Percentiles rank a stretch among this genome's conserved stretches.
These are phyloP conservation scores for Acleris emargana DNA, from an alignment of 2,888 invertebrate species.

Conservation along the genomic window DNA sequence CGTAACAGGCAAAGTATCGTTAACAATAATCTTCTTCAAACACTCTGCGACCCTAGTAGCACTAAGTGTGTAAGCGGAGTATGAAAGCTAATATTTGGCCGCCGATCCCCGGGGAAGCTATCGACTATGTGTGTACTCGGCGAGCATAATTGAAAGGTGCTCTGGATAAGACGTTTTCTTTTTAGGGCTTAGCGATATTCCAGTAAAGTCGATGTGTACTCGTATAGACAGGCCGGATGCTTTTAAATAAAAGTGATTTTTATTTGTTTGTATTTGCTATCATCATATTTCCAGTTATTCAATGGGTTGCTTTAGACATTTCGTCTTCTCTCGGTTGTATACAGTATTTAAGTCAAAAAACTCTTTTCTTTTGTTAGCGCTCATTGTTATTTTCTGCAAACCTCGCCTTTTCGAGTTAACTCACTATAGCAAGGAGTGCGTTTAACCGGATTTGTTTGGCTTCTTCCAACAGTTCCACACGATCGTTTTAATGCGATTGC, in stretches of 20 bases:
- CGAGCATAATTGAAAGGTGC: constrained; percentile 25
- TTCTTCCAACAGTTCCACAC: constrained; percentile 12
- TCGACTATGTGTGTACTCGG: constrained; percentile 9
- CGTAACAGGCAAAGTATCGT: constrained; percentile 3
- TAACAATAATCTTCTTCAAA: constrained; percentile 30
- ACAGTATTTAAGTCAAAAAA: no score
- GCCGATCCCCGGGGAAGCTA: constrained; percentile 48
- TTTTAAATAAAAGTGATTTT: no score
- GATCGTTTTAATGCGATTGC: constrained; percentile 25
- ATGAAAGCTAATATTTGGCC: constrained; percentile 64
- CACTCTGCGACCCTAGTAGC: constrained; percentile 27
- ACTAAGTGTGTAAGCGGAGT: constrained; percentile 39
- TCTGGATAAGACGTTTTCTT: constrained; percentile 20
- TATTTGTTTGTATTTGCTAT: no score
- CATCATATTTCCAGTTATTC: no score
- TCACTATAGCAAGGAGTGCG: background rate
- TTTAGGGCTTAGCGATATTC: constrained; percentile 2
- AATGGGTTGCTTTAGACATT: no score
- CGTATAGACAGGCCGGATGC: background rate
- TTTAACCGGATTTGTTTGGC: background rate
- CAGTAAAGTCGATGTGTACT: background rate
- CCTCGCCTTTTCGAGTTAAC: background rate
- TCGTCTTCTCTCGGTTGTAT: no score
- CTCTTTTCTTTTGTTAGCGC: no score
- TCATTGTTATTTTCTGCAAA: no score